phyloP scores from a whole-genome alignment of 1,140 invertebrate genomes.

The Cotesia glomerata region DNA sequence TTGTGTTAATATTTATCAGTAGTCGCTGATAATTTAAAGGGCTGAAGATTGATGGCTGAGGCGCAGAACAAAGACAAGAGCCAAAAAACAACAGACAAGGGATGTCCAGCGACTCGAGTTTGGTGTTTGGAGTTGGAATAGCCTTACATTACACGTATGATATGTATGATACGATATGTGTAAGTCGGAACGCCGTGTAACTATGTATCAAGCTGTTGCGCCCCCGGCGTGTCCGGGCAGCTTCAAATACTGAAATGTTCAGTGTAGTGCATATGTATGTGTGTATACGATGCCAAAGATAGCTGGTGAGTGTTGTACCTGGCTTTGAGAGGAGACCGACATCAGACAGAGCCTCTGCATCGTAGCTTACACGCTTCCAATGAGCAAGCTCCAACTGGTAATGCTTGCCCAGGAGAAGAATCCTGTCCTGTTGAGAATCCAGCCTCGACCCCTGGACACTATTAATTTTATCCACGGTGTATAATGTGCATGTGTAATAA shows the following conservation, averaged over 20 bases:
- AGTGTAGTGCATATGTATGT: too few species aligned
- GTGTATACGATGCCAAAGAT: background rate
- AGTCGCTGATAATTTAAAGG: background rate
- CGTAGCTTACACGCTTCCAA: conserved; percentile 58
- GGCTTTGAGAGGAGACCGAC: conserved; percentile 50
- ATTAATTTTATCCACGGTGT: conserved; percentile 54
- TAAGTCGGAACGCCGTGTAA: conserved; percentile 59
- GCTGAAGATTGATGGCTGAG: too few species aligned
- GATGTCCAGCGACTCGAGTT: too few species aligned
- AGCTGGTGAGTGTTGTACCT: conserved; percentile 5
- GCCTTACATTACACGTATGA: too few species aligned
- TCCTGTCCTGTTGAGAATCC: conserved; percentile 28
- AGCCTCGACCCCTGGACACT: conserved; percentile 54
- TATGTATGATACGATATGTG: background rate
- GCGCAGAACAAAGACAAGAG: too few species aligned
- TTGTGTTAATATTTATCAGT: background rate
- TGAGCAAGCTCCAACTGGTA: conserved; percentile 59
- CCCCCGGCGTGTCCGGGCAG: conserved; percentile 60
- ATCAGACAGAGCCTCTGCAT: conserved; percentile 50
- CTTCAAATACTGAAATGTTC: conserved; percentile 42
- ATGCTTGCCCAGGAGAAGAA: conserved; percentile 40
- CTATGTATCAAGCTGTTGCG: conserved; percentile 64
- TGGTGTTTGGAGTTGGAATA: too few species aligned
- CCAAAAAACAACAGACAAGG: background rate
- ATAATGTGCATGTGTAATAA: background rate